Evolutionary conservation across 2,888 invertebrate species (phyloP).

Genomic region (Hypomecis atomaria): DNA sequence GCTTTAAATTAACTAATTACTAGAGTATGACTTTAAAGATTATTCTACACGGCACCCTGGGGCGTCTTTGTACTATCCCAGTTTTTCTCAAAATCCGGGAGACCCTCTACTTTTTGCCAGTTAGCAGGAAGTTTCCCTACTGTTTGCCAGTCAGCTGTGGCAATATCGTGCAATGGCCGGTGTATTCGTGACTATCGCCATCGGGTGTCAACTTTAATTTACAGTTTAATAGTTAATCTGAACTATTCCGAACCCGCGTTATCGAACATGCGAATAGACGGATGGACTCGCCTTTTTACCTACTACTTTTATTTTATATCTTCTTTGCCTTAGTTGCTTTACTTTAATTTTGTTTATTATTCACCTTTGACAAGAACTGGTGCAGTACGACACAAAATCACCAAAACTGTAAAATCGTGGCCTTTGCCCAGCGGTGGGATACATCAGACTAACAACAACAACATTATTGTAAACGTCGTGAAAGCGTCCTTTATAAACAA

Average conservation of each 20-base stretch:
- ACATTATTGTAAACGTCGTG: too few species aligned
- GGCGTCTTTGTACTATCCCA: too few species aligned
- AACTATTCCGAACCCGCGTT: constrained; percentile 25
- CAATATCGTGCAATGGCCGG: constrained; percentile 21
- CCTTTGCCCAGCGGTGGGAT: too few species aligned
- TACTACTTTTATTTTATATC: neutral
- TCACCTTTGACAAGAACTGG: neutral
- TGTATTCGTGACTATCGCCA: constrained; percentile 37
- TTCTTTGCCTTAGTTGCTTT: neutral
- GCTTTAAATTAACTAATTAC: too few species aligned
- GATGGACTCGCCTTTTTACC: constrained; percentile 4
- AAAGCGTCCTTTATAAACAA: too few species aligned
- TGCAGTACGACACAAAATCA: too few species aligned
- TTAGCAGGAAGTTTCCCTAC: constrained; percentile 1
- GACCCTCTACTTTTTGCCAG: neutral
- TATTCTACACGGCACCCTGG: neutral
- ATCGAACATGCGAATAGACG: constrained; percentile 29
- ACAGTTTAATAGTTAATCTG: constrained; percentile 32
- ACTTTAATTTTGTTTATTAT: neutral
- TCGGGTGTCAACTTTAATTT: constrained; percentile 39
- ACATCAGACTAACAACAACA: too few species aligned
- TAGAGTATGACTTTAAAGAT: too few species aligned
- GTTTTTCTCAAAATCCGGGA: too few species aligned
- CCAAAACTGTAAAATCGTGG: too few species aligned
- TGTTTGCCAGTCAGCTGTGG: constrained; percentile 10